Conservation (phyloP, 53 echinoderm and acorn worm genomes). For the Astropecten irregularis region DNA sequence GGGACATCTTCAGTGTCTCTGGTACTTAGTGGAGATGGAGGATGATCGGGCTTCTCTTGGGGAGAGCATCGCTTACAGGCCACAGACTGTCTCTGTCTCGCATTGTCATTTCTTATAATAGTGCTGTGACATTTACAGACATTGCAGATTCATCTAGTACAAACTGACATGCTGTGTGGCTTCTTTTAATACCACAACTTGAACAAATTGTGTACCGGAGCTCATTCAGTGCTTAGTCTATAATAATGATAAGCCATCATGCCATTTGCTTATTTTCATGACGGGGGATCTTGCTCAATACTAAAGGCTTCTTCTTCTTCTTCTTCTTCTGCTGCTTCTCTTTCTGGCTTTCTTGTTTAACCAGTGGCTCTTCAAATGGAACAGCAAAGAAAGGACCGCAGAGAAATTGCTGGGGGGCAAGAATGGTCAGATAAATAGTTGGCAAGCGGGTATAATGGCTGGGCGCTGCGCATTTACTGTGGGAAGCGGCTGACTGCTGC, state of each 20-base stretch:
- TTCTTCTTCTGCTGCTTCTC: no score
- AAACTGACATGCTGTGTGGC: no score
- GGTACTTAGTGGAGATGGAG: background rate
- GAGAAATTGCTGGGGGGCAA: background rate
- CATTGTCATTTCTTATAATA: no score
- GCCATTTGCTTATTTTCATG: no score
- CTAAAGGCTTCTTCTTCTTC: background rate
- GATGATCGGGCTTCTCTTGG: no score
- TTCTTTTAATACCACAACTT: no score
- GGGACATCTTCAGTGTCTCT: background rate
- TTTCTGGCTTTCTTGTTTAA: background rate
- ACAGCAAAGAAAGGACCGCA: slow-evolving; percentile 4
- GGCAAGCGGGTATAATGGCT: background rate
- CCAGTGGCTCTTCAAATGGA: slow-evolving; percentile 16
- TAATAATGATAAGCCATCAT: background rate
- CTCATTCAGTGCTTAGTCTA: slow-evolving; percentile 6
- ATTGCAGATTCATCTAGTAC: no score
- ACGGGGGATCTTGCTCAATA: no score
- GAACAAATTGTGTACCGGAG: background rate
- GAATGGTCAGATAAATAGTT: background rate
- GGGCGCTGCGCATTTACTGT: background rate
- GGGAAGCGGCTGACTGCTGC: background rate
- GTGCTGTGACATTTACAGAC: no score
- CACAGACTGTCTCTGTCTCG: no score
- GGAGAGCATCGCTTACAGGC: no score